Evolutionary conservation across 2,888 invertebrate species (phyloP).

Genomic region (Aphrophora alni): DNA sequence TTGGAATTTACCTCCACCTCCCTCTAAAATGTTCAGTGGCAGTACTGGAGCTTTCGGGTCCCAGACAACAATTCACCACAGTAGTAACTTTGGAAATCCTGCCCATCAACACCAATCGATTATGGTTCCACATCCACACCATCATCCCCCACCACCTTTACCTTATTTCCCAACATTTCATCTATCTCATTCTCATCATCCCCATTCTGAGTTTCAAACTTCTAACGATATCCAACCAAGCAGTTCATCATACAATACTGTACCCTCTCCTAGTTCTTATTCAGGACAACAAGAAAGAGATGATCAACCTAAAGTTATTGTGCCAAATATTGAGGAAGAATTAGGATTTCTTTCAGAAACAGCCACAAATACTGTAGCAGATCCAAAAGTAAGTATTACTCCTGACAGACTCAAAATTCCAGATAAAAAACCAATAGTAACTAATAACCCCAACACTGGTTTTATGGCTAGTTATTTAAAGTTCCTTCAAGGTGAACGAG

Average conservation of each 20-base stretch:
- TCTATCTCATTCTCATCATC: neutral
- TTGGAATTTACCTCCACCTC: conserved; percentile 76
- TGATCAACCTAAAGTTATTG: conserved; percentile 82
- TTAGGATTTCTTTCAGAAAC: conserved; percentile 76
- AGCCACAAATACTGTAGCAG: conserved; percentile 47
- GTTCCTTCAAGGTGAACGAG: conserved; percentile 82
- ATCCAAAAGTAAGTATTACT: neutral
- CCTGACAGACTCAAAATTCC: conserved; percentile 42
- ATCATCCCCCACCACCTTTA: conserved; percentile 66
- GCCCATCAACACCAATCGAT: conserved; percentile 68
- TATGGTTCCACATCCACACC: conserved; percentile 70
- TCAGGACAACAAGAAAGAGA: conserved; percentile 57
- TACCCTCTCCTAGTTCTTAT: neutral
- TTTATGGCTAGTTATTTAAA: conserved; percentile 89
- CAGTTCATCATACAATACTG: neutral
- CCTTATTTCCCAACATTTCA: conserved; percentile 69
- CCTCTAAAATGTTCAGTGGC: conserved; percentile 72
- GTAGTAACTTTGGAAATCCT: conserved; percentile 55
- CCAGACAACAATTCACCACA: conserved; percentile 64
- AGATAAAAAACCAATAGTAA: conserved; percentile 58
- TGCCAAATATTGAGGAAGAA: conserved; percentile 89
- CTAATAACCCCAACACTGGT: conserved; percentile 65
- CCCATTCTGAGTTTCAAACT: neutral
- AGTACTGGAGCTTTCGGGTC: conserved; percentile 61
- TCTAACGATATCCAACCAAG: neutral